These are phyloP conservation scores for Psilopsiagon aymara DNA, from an alignment of 2,113 vertebrate species.

Conservation along the genomic window DNA sequence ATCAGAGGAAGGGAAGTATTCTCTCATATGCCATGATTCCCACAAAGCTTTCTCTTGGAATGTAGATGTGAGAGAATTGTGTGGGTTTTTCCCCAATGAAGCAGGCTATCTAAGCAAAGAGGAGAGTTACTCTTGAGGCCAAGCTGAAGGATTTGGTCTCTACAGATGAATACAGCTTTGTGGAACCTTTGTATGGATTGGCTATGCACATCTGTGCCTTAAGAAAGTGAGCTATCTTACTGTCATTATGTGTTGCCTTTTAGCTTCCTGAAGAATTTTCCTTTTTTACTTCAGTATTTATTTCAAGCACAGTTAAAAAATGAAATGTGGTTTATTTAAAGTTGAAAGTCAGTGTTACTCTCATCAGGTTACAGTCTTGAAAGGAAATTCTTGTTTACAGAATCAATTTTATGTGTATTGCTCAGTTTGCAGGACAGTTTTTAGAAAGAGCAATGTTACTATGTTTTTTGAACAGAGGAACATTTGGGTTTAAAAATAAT, in stretches of 20 bases:
- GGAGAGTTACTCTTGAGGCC: not conserved
- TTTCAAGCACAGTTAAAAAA: not conserved
- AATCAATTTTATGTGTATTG: not conserved
- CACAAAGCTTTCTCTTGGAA: not conserved
- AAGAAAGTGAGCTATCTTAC: not conserved
- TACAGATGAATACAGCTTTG: not conserved
- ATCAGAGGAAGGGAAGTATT: not conserved
- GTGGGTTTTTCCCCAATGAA: not conserved
- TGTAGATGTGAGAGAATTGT: not conserved
- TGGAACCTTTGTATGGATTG: not conserved
- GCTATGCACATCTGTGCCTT: not conserved
- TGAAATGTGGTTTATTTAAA: not conserved
- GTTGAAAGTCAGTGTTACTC: not conserved
- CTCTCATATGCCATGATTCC: not conserved
- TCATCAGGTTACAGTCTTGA: constrained; percentile 2
- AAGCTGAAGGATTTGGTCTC: not conserved
- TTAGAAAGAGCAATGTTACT: constrained; percentile 5
- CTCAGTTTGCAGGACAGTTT: not conserved
- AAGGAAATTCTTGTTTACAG: constrained; percentile 20
- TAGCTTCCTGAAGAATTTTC: not conserved
- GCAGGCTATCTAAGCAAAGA: not conserved
- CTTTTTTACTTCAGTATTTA: not conserved
- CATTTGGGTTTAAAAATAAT: constrained; percentile 8
- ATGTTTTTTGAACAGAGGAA: constrained; percentile 1
- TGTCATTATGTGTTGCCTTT: not conserved